phyloP scores from a whole-genome alignment of 2,888 invertebrate species.

The Bombylius discolor region DNA sequence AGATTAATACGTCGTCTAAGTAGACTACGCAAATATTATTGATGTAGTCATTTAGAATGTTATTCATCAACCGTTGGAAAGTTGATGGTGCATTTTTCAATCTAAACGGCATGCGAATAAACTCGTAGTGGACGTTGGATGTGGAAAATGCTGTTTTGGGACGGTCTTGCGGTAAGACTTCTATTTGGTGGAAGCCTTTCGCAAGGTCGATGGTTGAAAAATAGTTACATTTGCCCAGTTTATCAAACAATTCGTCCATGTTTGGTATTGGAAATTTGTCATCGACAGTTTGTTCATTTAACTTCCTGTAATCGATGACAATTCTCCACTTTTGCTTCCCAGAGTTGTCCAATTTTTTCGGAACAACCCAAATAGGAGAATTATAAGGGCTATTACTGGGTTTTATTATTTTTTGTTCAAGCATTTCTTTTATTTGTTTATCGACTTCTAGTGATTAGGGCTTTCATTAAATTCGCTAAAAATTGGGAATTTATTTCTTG shows the following conservation, averaged over 20 bases:
- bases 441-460: conserved; percentile 6
- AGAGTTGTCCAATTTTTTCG: neutral
- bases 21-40: conserved; percentile 15
- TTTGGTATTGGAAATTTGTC: conserved; percentile 13
- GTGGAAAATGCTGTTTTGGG: neutral
- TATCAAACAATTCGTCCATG: conserved; percentile 18
- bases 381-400: conserved; percentile 16
- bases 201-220: conserved; percentile 18
- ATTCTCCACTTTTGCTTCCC: conserved; percentile 10
- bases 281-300: conserved; percentile 7
- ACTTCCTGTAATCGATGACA: neutral
- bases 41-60: conserved; percentile 15
- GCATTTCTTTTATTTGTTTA: conserved; percentile 11
- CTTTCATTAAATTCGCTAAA: neutral
- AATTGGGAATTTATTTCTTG: neutral
- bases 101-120: neutral
- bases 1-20: conserved; percentile 21
- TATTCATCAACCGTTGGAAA: conserved; percentile 25
- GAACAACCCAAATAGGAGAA: conserved; percentile 17
- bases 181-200: conserved; percentile 8
- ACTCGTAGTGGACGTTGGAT: neutral
- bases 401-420: conserved; percentile 14
- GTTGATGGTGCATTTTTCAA: conserved; percentile 18
- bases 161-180: neutral
- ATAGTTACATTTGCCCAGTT: conserved; percentile 15